phyloP scores from a whole-genome alignment of 2,888 invertebrate species.

The Desoria tigrina region DNA sequence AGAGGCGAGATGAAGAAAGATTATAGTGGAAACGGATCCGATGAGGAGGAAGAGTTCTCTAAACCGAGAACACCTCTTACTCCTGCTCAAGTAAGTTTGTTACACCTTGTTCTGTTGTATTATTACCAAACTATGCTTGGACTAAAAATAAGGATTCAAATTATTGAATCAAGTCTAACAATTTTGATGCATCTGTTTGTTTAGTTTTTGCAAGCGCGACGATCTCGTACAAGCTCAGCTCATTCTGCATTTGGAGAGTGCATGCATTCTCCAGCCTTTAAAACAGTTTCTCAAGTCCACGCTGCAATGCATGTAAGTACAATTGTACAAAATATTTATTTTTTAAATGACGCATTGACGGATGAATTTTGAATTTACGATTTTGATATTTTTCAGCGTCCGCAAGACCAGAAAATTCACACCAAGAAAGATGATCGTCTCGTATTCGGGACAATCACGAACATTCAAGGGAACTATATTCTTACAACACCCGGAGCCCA shows the following conservation, averaged over 20 bases:
- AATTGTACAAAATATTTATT: neutral
- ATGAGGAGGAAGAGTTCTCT: constrained; percentile 61
- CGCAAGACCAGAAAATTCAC: constrained; percentile 49
- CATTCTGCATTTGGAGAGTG: constrained; percentile 26
- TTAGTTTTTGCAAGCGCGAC: constrained; percentile 44
- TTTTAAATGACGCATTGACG: no score
- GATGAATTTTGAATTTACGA: neutral
- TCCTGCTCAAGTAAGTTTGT: constrained; percentile 43
- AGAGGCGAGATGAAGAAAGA: constrained; percentile 84
- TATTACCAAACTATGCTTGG: no score
- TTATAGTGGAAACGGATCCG: constrained; percentile 57
- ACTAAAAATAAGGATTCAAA: no score
- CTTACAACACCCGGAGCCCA: constrained; percentile 48
- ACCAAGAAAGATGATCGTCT: constrained; percentile 45
- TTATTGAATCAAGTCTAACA: neutral
- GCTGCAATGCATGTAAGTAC: constrained; percentile 48
- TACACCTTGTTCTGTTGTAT: no score
- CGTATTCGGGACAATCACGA: constrained; percentile 52
- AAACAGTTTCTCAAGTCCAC: constrained; percentile 51
- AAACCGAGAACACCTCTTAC: constrained; percentile 48
- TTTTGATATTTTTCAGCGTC: constrained; percentile 36
- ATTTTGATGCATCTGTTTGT: constrained; percentile 11
- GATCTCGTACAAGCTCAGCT: constrained; percentile 48
- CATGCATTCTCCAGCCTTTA: constrained; percentile 3
- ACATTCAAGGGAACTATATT: constrained; percentile 52